Evolutionary conservation across 2,113 vertebrate genomes (phyloP).

Genomic region (Myotis brandtii): DNA sequence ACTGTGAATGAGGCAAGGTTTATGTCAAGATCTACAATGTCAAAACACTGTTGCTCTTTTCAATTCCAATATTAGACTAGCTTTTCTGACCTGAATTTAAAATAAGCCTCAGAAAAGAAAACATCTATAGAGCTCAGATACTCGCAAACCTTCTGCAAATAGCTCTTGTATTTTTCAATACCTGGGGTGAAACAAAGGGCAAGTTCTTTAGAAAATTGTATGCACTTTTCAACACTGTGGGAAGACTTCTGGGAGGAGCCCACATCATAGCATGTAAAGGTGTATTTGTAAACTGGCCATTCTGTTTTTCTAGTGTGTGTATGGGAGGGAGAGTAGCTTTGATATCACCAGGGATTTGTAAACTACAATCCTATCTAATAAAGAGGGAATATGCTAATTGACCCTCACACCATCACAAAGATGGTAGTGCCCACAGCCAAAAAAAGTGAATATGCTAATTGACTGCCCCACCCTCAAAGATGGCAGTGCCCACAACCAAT

Average conservation of each 20-base stretch:
- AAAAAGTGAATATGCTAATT: too few relatives aligned
- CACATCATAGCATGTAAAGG: not conserved
- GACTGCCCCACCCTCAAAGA: too few relatives aligned
- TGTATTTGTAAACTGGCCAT: not conserved
- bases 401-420: too few relatives aligned
- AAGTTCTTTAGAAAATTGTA: conserved; percentile 62
- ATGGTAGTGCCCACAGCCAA: too few relatives aligned
- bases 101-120: conserved; percentile 40
- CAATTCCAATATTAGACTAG: conserved; percentile 65
- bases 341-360: not conserved
- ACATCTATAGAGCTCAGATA: not conserved
- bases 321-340: not conserved
- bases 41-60: conserved; percentile 75
- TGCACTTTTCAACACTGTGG: not conserved
- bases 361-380: not conserved
- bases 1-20: conserved; percentile 26
- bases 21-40: conserved; percentile 46
- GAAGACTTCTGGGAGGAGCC: not conserved
- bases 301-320: not conserved
- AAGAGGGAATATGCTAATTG: too few relatives aligned
- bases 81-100: conserved; percentile 77
- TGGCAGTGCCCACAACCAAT: too few relatives aligned
- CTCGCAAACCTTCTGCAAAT: conserved; percentile 72
- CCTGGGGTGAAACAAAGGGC: not conserved
- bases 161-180: conserved; percentile 74